Conservation (phyloP, 2,113 vertebrate species). For the Lepus timidus region DNA sequence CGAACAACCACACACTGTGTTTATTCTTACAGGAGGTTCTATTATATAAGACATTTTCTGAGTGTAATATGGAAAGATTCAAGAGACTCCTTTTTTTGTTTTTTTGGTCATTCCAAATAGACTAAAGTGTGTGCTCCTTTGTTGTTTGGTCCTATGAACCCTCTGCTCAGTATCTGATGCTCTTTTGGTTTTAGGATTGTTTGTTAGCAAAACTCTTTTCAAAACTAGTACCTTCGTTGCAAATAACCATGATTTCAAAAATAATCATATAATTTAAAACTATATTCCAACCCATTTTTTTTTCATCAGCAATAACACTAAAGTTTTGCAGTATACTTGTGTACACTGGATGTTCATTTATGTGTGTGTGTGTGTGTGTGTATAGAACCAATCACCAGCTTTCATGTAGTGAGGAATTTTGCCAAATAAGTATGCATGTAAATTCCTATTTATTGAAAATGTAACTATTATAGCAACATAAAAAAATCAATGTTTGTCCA, state of each 20-base stretch:
- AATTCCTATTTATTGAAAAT: slow-evolving; percentile 89
- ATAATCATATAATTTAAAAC: slow-evolving; percentile 62
- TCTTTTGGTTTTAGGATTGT: not conserved
- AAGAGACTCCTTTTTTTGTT: not conserved
- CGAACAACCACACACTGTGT: not conserved
- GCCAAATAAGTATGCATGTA: slow-evolving; percentile 87
- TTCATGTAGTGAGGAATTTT: slow-evolving; percentile 71
- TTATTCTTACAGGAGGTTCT: not conserved
- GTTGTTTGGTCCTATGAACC: not conserved
- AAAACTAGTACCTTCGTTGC: not conserved
- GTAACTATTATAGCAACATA: slow-evolving; percentile 89
- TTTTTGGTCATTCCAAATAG: not conserved
- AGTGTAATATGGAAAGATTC: not conserved
- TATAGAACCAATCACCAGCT: slow-evolving; percentile 70
- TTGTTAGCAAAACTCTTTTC: not conserved
- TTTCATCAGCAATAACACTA: not conserved
- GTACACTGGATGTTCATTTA: not conserved
- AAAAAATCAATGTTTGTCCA: slow-evolving; percentile 90
- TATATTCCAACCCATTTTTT: slow-evolving; percentile 34
- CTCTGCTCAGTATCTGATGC: not conserved
- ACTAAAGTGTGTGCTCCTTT: not conserved
- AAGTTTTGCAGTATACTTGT: slow-evolving; percentile 15
- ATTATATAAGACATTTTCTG: not conserved
- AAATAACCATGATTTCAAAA: slow-evolving; percentile 25
- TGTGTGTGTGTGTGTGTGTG: not conserved